These are phyloP conservation scores for Drosophila mulleri DNA, from an alignment of 2,888 invertebrate genomes.

Conservation along the genomic window DNA sequence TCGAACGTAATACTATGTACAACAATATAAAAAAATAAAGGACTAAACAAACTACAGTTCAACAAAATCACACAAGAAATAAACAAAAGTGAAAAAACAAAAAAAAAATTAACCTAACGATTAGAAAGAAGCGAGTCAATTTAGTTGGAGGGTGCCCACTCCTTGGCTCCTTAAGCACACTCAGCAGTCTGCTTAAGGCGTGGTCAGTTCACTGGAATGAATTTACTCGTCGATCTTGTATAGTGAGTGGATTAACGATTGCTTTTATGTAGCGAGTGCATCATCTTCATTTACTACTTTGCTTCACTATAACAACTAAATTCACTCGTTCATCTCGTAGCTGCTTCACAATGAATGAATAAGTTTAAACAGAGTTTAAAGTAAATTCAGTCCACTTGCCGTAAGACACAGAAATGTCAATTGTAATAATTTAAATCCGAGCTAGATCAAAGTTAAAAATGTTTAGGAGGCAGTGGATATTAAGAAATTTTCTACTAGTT, in stretches of 20 bases:
- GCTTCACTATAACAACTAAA: too few species aligned
- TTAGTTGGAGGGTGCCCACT: constrained; percentile 24
- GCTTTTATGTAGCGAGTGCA: too few species aligned
- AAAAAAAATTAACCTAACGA: constrained; percentile 18
- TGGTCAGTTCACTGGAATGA: neutral
- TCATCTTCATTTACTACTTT: too few species aligned
- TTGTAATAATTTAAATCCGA: constrained; percentile 4
- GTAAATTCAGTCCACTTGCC: neutral
- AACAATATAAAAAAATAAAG: constrained; percentile 38
- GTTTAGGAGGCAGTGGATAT: constrained; percentile 21
- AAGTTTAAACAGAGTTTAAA: too few species aligned
- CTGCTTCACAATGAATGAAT: too few species aligned
- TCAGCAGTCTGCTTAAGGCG: neutral
- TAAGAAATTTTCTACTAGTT: constrained; percentile 25
- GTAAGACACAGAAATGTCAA: neutral
- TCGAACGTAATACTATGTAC: constrained; percentile 64
- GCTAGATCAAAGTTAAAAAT: constrained; percentile 13
- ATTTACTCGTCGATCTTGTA: neutral
- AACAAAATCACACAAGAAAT: constrained; percentile 72
- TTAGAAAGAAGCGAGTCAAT: constrained; percentile 24
- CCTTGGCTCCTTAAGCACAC: constrained; percentile 2
- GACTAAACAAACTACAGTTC: constrained; percentile 63
- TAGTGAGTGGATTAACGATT: too few species aligned
- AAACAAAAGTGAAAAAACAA: constrained; percentile 15
- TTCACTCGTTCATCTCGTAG: too few species aligned